A percentile compares a stretch with the other conserved stretches of the same genome.
These are phyloP conservation scores for Siderastrea siderea DNA, from an alignment of 92 coral and sea anemone species.

Conservation along the genomic window DNA sequence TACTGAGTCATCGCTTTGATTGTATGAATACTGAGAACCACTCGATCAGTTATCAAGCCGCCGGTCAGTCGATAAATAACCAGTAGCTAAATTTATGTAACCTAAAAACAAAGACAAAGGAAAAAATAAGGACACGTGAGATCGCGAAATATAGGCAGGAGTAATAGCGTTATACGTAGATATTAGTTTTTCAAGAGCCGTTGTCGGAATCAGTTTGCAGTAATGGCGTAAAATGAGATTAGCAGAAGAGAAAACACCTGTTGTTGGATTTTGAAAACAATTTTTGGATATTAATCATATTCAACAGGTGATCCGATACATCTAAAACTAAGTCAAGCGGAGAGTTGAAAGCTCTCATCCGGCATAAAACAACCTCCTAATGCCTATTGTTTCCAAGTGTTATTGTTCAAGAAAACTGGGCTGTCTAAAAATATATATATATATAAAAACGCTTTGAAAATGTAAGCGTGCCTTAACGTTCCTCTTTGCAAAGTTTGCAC, in stretches of 20 bases:
- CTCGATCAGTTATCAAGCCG: background rate
- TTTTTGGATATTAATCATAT: background rate
- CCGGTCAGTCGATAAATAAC: background rate
- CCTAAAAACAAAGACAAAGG: background rate
- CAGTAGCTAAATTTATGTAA: background rate
- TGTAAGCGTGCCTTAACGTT: no score
- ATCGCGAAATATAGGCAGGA: background rate
- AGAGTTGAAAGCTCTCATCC: conserved; percentile 4
- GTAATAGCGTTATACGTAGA: background rate
- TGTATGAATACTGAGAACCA: background rate
- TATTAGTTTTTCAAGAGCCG: background rate
- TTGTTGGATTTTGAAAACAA: background rate
- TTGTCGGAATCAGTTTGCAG: background rate
- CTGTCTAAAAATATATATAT: background rate
- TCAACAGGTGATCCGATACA: conserved; percentile 38
- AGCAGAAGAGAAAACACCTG: conserved; percentile 28
- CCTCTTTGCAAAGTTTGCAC: background rate
- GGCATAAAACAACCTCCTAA: background rate
- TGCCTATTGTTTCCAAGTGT: background rate
- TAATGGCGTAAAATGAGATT: background rate
- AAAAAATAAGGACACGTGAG: background rate
- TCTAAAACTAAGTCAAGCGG: background rate
- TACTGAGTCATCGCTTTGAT: no score
- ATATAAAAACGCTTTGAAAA: background rate
- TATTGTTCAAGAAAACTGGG: background rate